Percentiles rank a stretch among this genome's conserved stretches.
These are phyloP conservation scores for Lithobates sylvaticus DNA, from an alignment of 2,797 vertebrate genomes.

Conservation along the genomic window DNA sequence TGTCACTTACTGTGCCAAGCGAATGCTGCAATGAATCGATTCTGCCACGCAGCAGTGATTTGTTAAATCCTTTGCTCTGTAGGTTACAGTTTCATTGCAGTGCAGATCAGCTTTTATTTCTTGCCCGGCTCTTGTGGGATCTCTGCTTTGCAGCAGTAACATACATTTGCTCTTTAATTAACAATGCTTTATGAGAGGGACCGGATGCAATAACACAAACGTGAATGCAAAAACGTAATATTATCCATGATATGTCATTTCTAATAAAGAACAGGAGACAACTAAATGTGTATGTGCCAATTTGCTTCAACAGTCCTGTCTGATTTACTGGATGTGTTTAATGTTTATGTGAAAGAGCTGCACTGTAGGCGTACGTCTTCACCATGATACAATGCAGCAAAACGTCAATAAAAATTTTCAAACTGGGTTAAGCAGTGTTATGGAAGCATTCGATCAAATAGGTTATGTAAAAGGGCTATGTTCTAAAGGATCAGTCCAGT, in stretches of 20 bases:
- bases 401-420: neutral
- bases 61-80: neutral
- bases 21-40: conserved; percentile 53
- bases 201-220: neutral
- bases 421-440: no score
- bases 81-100: conserved; percentile 43
- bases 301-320: neutral
- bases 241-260: neutral
- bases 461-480: no score
- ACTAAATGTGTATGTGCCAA: neutral
- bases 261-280: neutral
- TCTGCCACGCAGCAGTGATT: conserved; percentile 36
- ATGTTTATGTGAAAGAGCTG: neutral
- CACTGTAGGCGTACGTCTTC: neutral
- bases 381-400: neutral
- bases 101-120: neutral
- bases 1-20: neutral
- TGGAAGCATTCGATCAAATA: no score
- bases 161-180: conserved; percentile 39
- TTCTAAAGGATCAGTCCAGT: no score
- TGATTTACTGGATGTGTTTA: neutral
- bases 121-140: neutral
- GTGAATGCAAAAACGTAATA: neutral
- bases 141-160: conserved; percentile 27
- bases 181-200: conserved; percentile 21